Base-by-base conservation (phyloP, 30 jellyfish, hydroid and myxozoan genomes). In the Calvadosia cruxmelitensis region DNA sequence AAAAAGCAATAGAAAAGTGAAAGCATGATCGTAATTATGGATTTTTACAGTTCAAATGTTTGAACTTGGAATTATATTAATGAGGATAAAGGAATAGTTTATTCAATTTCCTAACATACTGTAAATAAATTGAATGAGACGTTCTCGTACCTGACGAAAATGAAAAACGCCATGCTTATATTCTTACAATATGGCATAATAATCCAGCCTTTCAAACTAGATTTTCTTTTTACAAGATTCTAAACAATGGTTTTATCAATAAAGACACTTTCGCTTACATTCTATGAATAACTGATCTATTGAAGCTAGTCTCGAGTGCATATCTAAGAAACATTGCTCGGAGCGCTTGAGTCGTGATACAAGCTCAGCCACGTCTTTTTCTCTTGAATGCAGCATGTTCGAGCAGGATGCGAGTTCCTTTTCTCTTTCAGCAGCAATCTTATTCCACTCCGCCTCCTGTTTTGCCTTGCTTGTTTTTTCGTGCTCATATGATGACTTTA, bases 241-340 rank as follows among this genome's bases (percentile, higher is more conserved):
- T n/a, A n/a, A n/a, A n/a, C n/a, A n/a, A n/a, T n/a, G n/a, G n/a
- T 29, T 49, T 31, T 63, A 78, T 52, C 71, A 50, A 72, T 87
- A 87, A 29, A 87, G 82, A 31, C 93, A 87, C 51, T 87, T 72
- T 52, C 71, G 85, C 65, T 77, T 87, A 31, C 94, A 79, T 34
- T 87, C 84, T 28, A 63, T 74, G 53, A 87, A 64, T 48, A 79
- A 52, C 3, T 53, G 68, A 50, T 87, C 96, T n/a, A 87, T 75
- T 31, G 81, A 52, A 20, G 96, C 64, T 35, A 87, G 62, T 35
- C 68, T 75, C 26, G 78, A 79, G 69, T 75, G 75, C 70, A 87
- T 33, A 2, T 67, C 27, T 35, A 57, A 50, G 10, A 87, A 33
- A n/a, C 76, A 84, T 15, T 80, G 87, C 52, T 79, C 92, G 24